Evolutionary conservation across 2,888 invertebrate species (phyloP).

Genomic region (Xestia c-nigrum): DNA sequence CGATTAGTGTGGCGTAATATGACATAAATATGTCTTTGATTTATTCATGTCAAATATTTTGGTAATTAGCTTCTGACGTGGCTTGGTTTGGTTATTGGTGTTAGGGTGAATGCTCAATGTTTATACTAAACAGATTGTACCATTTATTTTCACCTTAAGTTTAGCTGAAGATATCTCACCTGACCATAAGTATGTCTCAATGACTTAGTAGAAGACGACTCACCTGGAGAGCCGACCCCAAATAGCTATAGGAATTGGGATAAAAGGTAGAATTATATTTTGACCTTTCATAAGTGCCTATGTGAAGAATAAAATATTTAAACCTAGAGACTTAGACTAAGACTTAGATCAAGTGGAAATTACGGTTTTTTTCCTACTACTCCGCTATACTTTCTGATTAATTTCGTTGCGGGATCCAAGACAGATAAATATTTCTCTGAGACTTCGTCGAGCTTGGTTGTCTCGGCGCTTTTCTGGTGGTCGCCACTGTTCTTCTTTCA

Average conservation of each 20-base stretch:
- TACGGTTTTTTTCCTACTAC: too few relatives aligned
- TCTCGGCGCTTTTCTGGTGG: too few relatives aligned
- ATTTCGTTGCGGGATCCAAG: too few relatives aligned
- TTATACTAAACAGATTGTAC: not conserved
- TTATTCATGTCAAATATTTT: conserved; percentile 66
- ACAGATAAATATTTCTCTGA: too few relatives aligned
- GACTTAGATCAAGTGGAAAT: not conserved
- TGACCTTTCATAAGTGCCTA: not conserved
- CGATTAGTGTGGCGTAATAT: conserved; percentile 80
- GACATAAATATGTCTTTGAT: conserved; percentile 69
- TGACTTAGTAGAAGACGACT: not conserved
- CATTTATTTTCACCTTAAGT: too few relatives aligned
- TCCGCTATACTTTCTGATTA: too few relatives aligned
- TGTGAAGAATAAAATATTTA: not conserved
- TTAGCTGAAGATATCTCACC: not conserved
- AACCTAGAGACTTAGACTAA: not conserved
- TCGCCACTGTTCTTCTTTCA: too few relatives aligned
- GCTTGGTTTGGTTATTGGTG: conserved; percentile 27
- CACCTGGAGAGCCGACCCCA: not conserved
- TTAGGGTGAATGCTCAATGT: not conserved
- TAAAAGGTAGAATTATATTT: not conserved
- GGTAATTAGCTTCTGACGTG: conserved; percentile 57
- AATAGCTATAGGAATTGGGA: not conserved
- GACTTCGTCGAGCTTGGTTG: too few relatives aligned
- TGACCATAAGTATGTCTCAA: not conserved